phyloP scores from a whole-genome alignment of 1,140 invertebrate genomes.

The Drosophila ambigua region DNA sequence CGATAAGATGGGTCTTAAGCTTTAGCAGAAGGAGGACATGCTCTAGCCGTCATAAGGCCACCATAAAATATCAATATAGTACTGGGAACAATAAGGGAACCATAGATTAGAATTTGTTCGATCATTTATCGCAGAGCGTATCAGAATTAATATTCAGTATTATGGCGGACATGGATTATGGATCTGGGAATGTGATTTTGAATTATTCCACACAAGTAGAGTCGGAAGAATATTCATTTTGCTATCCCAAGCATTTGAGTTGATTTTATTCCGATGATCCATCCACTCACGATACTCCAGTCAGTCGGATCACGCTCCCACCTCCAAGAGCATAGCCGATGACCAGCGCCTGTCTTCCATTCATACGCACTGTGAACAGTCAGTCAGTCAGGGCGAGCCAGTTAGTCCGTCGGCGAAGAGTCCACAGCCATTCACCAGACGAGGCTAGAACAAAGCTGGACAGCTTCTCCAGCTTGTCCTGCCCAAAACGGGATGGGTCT shows the following conservation, averaged over 20 bases:
- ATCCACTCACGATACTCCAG: neutral
- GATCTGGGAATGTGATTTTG: too few relatives aligned
- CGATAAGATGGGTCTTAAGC: conserved; percentile 14
- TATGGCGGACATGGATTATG: too few relatives aligned
- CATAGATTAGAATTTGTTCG: too few relatives aligned
- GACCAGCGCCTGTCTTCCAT: conserved; percentile 62
- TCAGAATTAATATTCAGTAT: too few relatives aligned
- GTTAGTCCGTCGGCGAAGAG: neutral
- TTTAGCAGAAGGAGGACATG: too few relatives aligned
- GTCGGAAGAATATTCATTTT: too few relatives aligned
- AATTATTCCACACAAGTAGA: too few relatives aligned
- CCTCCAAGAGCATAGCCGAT: conserved; percentile 21
- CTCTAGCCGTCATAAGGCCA: too few relatives aligned
- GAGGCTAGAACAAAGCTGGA: conserved; percentile 35
- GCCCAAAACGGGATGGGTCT: conserved; percentile 50
- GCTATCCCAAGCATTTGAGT: too few relatives aligned
- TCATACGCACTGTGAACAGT: conserved; percentile 75
- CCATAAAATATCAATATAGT: too few relatives aligned
- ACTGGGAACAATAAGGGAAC: too few relatives aligned
- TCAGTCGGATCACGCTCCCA: conserved; percentile 36
- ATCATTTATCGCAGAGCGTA: too few relatives aligned
- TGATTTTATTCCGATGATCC: neutral
- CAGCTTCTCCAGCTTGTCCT: conserved; percentile 38
- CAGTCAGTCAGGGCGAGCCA: conserved; percentile 15
- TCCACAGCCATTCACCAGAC: conserved; percentile 53